Conservation (phyloP, 2,113 vertebrate genomes). For the Mustelus asterias region DNA sequence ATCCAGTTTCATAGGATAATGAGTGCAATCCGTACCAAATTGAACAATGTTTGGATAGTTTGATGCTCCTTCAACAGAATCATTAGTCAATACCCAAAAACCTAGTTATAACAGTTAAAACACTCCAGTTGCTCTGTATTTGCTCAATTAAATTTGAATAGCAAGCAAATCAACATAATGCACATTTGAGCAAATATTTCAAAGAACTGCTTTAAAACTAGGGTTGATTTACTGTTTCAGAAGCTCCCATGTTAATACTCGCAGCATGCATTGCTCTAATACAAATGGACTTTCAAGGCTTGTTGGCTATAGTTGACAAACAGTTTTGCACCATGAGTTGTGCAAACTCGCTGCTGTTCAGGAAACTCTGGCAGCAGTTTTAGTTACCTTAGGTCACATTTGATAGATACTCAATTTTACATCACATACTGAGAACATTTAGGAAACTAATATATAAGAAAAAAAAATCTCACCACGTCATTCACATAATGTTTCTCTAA, state of each 20-base stretch:
- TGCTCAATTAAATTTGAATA: neutral
- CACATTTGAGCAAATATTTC: neutral
- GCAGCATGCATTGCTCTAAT: neutral
- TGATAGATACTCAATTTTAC: neutral
- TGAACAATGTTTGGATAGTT: neutral
- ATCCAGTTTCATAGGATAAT: neutral
- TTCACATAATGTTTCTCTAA: constrained; percentile 62
- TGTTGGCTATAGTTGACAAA: neutral
- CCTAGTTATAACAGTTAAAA: neutral
- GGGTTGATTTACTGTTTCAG: neutral
- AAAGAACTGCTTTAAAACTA: neutral
- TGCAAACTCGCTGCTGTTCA: neutral
- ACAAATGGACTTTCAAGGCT: neutral
- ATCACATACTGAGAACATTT: neutral
- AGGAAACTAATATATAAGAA: neutral
- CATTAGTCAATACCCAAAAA: neutral
- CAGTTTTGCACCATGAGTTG: neutral
- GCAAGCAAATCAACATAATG: neutral
- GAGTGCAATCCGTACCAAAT: neutral
- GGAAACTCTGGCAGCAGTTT: neutral
- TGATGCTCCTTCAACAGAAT: neutral
- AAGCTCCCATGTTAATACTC: neutral
- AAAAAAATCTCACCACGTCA: constrained; percentile 65
- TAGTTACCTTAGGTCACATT: neutral
- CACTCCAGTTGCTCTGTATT: neutral